Conservation (phyloP, 2,113 vertebrate genomes). For the Mandrillus leucophaeus region DNA sequence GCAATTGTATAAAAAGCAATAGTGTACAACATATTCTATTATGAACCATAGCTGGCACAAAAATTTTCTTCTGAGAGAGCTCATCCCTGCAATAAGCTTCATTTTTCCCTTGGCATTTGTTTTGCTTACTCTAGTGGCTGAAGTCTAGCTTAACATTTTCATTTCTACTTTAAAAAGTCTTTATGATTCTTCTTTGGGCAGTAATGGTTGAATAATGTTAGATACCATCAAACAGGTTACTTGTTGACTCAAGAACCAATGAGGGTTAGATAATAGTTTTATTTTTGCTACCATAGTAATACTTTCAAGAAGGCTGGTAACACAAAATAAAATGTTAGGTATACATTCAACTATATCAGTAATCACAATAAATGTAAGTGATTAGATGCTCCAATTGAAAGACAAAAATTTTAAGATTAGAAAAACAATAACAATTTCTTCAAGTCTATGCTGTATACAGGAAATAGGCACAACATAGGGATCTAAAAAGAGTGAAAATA, state of each 20-base stretch:
- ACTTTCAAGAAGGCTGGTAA: neutral
- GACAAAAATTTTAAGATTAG: neutral
- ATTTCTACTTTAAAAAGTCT: neutral
- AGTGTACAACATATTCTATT: neutral
- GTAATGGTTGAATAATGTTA: neutral
- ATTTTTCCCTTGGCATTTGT: neutral
- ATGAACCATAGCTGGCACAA: neutral
- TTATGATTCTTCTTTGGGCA: neutral
- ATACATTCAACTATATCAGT: neutral
- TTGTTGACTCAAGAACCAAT: slow-evolving; percentile 14
- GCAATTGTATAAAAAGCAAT: neutral
- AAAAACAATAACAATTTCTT: neutral
- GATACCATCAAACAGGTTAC: neutral
- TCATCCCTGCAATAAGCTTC: neutral
- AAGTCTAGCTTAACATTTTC: neutral
- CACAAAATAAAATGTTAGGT: neutral
- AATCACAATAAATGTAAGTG: neutral
- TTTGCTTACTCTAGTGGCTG: neutral
- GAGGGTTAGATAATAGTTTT: neutral
- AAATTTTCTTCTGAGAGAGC: neutral
- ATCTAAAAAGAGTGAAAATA: neutral
- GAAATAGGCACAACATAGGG: neutral
- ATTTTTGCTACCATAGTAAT: neutral
- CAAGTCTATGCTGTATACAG: neutral
- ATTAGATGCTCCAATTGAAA: neutral